Evolutionary conservation across 2,888 invertebrate genomes (phyloP), one percentile per base, ranked within the genome.

Genomic region (Agrilus biguttatus): DNA sequence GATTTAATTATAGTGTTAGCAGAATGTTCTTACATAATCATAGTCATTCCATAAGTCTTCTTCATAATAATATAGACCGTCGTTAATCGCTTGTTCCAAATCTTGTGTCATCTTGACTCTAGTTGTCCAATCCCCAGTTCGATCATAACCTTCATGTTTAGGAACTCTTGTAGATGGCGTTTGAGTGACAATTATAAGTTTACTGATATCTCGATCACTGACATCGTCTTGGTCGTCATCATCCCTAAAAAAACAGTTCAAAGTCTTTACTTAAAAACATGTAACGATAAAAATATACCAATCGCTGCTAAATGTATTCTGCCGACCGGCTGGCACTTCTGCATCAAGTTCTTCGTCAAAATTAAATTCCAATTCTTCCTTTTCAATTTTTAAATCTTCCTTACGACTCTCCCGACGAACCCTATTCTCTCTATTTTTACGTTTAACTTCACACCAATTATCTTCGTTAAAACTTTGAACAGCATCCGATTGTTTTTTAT

Each of bases 41-140:
- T 72, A 65, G 43, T 76, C 77, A 13, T 73, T 80, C 90, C 90
- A 89, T 42, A 97, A 67, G 60, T 95, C 93, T 60, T 95, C 91
- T 67, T 98, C 97, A 55, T 97, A 98, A 56, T 90, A 87, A 59
- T 79, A 82, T 14, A 98, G 74, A n/a, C 97, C 97, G 64, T 97
- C 93, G 54, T 95, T 93, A 54, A 98, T 98, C 36, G 89, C 85
- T 69, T 92, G 86, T 54, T 87, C 92, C 54, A 96, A 70, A 59
- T 96, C 93, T 66, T 93, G 89, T 8, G 88, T 85, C 69, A 96
- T 91, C 75, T 95, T 95, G 35, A 90, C 87, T 49, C 96, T 72
- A 1, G 89, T 85, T 47, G 78, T 81, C 78, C 79, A 85, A 58
- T 91, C 93, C 1, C 90, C 92, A 3, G 89, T 89, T 37, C 90